phyloP scores from a whole-genome alignment of 1,140 invertebrate species.

The Hetaerina americana region DNA sequence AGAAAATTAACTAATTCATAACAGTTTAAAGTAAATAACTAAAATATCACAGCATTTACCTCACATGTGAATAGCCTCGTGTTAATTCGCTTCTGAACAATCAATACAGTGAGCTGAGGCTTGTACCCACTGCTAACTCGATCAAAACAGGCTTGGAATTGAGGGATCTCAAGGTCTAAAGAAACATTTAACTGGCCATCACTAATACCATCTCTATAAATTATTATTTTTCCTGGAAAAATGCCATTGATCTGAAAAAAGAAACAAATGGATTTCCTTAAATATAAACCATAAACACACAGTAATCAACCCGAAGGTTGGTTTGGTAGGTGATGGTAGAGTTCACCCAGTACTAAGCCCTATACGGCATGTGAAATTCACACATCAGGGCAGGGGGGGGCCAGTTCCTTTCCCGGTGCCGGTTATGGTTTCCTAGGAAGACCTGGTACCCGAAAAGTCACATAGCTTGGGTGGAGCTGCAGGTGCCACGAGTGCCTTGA shows the following conservation, averaged over 20 bases:
- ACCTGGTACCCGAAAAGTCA: too few relatives aligned
- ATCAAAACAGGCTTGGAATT: slow-evolving; percentile 49
- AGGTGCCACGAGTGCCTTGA: too few relatives aligned
- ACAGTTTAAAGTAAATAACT: not conserved
- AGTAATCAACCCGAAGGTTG: too few relatives aligned
- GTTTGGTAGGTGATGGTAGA: too few relatives aligned
- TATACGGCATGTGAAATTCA: too few relatives aligned
- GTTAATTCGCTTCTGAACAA: slow-evolving; percentile 87
- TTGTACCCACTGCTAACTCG: slow-evolving; percentile 36
- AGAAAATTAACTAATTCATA: too few relatives aligned
- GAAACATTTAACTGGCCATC: slow-evolving; percentile 68
- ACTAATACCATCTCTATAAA: slow-evolving; percentile 85
- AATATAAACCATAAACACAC: too few relatives aligned
- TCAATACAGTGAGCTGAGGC: slow-evolving; percentile 60
- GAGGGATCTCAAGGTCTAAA: slow-evolving; percentile 62
- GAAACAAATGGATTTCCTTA: slow-evolving; percentile 9
- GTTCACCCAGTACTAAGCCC: too few relatives aligned
- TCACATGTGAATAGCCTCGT: slow-evolving; percentile 50
- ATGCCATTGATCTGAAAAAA: slow-evolving; percentile 40
- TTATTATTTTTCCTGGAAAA: slow-evolving; percentile 64
- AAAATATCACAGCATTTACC: slow-evolving; percentile 28
- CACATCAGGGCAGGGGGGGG: too few relatives aligned
- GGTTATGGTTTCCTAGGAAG: too few relatives aligned
- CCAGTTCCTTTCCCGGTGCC: too few relatives aligned
- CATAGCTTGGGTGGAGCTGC: too few relatives aligned